Evolutionary conservation across 2,888 invertebrate genomes (phyloP).

Genomic region (Pteria penguin): DNA sequence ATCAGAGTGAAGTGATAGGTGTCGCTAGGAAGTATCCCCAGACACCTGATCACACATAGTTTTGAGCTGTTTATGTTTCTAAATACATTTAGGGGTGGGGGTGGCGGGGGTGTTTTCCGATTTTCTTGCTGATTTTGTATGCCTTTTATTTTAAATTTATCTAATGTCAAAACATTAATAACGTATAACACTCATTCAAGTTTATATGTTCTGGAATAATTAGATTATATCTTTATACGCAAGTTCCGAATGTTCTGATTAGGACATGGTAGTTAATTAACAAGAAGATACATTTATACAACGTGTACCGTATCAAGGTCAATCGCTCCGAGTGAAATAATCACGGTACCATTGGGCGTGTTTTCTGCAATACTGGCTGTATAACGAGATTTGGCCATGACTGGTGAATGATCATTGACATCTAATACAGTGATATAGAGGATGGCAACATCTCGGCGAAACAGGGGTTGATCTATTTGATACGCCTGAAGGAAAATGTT

Average conservation of each 20-base stretch:
- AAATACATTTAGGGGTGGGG: no score
- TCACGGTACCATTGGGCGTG: background rate
- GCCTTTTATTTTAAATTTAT: no score
- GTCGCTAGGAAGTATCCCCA: background rate
- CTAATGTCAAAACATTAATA: no score
- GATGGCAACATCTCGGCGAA: conserved; percentile 19
- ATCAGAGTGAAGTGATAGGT: background rate
- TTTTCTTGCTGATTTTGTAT: no score
- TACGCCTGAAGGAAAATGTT: conserved; percentile 38
- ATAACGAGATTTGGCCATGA: conserved; percentile 12
- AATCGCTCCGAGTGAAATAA: conserved; percentile 23
- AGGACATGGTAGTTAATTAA: no score
- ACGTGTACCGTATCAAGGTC: conserved; percentile 34
- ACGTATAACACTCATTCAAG: no score
- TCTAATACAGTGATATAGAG: conserved; percentile 35
- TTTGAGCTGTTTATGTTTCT: no score
- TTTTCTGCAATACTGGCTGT: conserved; percentile 33
- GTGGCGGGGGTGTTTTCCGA: no score
- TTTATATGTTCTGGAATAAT: no score
- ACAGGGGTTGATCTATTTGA: conserved; percentile 21
- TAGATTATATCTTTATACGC: no score
- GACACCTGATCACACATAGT: background rate
- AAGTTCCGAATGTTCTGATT: no score
- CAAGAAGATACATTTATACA: no score
- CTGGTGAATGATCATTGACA: conserved; percentile 40